Conservation (phyloP, 2,888 invertebrate genomes). For the Euphydryas editha region DNA sequence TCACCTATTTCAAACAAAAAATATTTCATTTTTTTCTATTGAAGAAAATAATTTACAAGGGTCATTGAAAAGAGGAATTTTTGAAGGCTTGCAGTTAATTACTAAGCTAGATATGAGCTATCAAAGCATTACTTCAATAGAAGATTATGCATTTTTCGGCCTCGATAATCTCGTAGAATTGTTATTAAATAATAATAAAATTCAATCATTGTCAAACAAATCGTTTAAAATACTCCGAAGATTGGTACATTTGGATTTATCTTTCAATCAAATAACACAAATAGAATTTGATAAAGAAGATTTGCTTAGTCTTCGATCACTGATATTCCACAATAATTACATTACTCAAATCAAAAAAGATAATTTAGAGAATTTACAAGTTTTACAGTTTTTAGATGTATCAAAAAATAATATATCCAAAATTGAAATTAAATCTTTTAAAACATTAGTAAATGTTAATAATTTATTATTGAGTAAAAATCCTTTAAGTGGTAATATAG, state of each 20-base stretch:
- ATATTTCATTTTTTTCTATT: slow-evolving; percentile 54
- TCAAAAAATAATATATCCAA: slow-evolving; percentile 60
- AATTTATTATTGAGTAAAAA: slow-evolving; percentile 62
- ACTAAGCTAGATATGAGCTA: slow-evolving; percentile 55
- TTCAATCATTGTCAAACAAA: slow-evolving; percentile 50
- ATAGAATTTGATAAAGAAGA: slow-evolving; percentile 58
- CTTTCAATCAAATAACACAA: slow-evolving; percentile 57
- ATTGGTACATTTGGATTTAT: slow-evolving; percentile 58
- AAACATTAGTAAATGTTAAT: slow-evolving; percentile 52
- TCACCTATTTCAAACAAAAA: slow-evolving; percentile 57
- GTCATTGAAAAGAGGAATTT: slow-evolving; percentile 54
- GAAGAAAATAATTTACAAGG: slow-evolving; percentile 57
- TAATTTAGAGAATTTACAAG: slow-evolving; percentile 51
- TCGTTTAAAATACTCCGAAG: slow-evolving; percentile 54
- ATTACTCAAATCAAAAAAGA: slow-evolving; percentile 54
- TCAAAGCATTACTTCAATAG: slow-evolving; percentile 55
- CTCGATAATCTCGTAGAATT: slow-evolving; percentile 50
- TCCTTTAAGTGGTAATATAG: slow-evolving; percentile 55
- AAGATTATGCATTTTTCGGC: slow-evolving; percentile 62
- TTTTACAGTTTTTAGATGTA: slow-evolving; percentile 59
- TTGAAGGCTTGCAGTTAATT: slow-evolving; percentile 58
- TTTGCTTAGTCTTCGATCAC: slow-evolving; percentile 51
- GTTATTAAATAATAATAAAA: slow-evolving; percentile 58
- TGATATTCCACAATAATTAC: slow-evolving; percentile 56
- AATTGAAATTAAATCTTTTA: slow-evolving; percentile 57